Conservation (phyloP, 1,140 invertebrate species). For the Drosophila guanche region DNA sequence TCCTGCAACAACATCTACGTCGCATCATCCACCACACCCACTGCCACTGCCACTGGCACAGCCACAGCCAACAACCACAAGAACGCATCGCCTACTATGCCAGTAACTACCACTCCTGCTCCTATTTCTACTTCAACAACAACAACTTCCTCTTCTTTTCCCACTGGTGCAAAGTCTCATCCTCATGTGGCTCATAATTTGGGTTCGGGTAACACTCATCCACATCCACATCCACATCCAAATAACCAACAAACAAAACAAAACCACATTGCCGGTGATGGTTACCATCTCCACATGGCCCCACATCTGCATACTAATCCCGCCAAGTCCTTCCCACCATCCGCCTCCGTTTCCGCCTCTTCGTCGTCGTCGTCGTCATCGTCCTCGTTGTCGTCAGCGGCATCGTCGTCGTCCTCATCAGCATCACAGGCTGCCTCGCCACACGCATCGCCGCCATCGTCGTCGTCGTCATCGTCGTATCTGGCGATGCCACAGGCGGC, state of each 20-base stretch:
- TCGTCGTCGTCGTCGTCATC: conserved; percentile 24
- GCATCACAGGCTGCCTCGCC: conserved; percentile 36
- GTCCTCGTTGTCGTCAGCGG: conserved; percentile 9
- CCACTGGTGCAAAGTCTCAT: conserved; percentile 56
- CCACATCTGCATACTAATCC: conserved; percentile 50
- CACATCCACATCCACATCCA: conserved; percentile 20
- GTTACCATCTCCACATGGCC: conserved; percentile 38
- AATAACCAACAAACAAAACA: conserved; percentile 8
- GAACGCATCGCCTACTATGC: conserved; percentile 63
- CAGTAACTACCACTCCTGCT: conserved; percentile 83
- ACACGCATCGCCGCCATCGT: conserved; percentile 41
- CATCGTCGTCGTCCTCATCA: conserved; percentile 23
- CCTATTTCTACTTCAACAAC: conserved; percentile 68
- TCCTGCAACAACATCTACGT: conserved; percentile 41
- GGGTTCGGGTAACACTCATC: conserved; percentile 53
- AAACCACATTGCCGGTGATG: conserved; percentile 64
- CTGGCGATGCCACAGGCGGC: conserved; percentile 33
- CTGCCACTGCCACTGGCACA: conserved; percentile 33
- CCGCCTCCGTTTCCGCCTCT: conserved; percentile 32
- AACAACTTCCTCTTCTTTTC: conserved; percentile 37
- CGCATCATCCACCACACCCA: conserved; percentile 53
- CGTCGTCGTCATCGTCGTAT: conserved; percentile 50
- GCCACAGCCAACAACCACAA: conserved; percentile 23
- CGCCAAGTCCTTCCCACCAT: conserved; percentile 58
- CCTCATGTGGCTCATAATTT: conserved; percentile 52